phyloP scores from a whole-genome alignment of 2,113 vertebrate species.

The Oplegnathus fasciatus region DNA sequence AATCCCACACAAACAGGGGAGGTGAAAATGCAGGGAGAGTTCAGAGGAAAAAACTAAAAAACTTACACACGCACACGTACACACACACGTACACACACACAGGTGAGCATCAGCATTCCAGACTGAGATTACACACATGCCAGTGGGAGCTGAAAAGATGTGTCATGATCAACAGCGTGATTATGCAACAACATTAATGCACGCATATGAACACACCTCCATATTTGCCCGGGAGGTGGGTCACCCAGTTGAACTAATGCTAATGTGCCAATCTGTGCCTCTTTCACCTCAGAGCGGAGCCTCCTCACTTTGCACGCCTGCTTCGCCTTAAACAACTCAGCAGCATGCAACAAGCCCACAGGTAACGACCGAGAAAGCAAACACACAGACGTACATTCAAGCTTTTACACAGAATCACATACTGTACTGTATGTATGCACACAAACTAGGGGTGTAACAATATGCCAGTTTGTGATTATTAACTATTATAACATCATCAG shows the following conservation, averaged over 20 bases:
- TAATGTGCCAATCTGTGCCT: slow-evolving; percentile 54
- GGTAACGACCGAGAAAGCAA: slow-evolving; percentile 37
- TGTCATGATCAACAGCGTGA: slow-evolving; percentile 34
- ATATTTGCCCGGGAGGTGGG: slow-evolving; percentile 35
- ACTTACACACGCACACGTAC: slow-evolving; percentile 9
- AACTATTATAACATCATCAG: background rate
- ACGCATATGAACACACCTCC: slow-evolving; percentile 37
- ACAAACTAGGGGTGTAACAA: background rate
- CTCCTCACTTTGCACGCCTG: slow-evolving; percentile 11
- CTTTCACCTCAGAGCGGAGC: slow-evolving; percentile 27
- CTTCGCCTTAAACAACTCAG: slow-evolving; percentile 49
- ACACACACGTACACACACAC: background rate
- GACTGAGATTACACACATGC: slow-evolving; percentile 21
- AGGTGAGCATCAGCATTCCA: slow-evolving; percentile 28
- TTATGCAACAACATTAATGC: slow-evolving; percentile 49
- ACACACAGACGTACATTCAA: background rate
- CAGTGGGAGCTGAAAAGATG: slow-evolving; percentile 27
- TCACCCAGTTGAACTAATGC: slow-evolving; percentile 53
- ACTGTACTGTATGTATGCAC: background rate
- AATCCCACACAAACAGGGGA: slow-evolving; percentile 32
- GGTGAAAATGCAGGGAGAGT: background rate
- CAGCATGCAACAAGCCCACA: slow-evolving; percentile 33
- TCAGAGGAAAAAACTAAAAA: slow-evolving; percentile 15
- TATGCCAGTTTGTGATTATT: background rate
- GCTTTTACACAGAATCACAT: slow-evolving; percentile 11